Conservation (phyloP, 2,797 vertebrate species). For the Acrossocheilus wenchowensis region DNA sequence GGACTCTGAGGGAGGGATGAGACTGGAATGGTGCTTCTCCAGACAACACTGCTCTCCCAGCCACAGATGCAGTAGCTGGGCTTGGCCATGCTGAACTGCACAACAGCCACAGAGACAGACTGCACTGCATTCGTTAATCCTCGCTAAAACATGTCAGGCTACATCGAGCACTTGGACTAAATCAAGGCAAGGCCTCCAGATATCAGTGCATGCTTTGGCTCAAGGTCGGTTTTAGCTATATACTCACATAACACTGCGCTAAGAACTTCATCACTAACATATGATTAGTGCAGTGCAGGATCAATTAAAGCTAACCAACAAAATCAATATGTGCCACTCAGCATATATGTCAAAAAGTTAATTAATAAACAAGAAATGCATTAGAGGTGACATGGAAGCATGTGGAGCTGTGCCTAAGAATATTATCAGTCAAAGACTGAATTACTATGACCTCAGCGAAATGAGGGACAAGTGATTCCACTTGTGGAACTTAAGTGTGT, state of each 20-base stretch:
- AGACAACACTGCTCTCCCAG: conserved; percentile 70
- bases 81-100: conserved; percentile 74
- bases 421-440: conserved; percentile 74
- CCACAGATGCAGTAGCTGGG: conserved; percentile 74
- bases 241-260: conserved; percentile 61
- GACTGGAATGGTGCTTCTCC: conserved; percentile 77
- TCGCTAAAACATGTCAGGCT: conserved; percentile 65
- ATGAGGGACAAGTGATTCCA: conserved; percentile 51
- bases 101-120: conserved; percentile 73
- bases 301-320: conserved; percentile 74
- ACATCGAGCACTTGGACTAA: conserved; percentile 15
- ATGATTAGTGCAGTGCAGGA: conserved; percentile 79
- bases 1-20: conserved; percentile 68
- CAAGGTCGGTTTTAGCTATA: conserved; percentile 8
- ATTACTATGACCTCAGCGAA: conserved; percentile 76
- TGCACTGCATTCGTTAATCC: conserved; percentile 75
- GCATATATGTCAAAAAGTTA: conserved; percentile 77
- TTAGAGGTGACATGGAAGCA: conserved; percentile 73
- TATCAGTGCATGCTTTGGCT: neutral
- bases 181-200: neutral
- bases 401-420: conserved; percentile 50
- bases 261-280: conserved; percentile 69
- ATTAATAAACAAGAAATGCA: conserved; percentile 79
- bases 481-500: conserved; percentile 57
- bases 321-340: conserved; percentile 80